phyloP scores from a whole-genome alignment of 2,888 invertebrate species.

The Andrena minutula region DNA sequence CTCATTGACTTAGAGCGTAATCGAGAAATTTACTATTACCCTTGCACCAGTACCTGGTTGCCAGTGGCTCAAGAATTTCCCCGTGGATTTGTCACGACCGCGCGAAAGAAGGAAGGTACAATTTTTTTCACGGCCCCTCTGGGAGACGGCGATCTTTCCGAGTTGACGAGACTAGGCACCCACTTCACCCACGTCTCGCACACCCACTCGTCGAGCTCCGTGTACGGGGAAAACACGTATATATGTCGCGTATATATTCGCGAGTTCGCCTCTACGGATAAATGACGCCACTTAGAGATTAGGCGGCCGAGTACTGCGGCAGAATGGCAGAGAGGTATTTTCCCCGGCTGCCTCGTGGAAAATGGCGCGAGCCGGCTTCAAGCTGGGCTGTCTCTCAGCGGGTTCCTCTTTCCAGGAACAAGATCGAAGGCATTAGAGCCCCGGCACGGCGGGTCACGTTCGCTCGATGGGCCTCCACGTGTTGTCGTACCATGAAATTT shows the following conservation, averaged over 20 bases:
- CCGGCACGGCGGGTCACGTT: constrained; percentile 36
- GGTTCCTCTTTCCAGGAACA: constrained; percentile 34
- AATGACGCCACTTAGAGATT: constrained; percentile 80
- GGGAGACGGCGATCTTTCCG: constrained; percentile 71
- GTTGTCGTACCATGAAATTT: constrained; percentile 22
- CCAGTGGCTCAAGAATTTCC: constrained; percentile 26
- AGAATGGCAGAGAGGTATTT: constrained; percentile 71
- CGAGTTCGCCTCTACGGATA: constrained; percentile 74
- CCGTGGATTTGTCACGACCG: constrained; percentile 43
- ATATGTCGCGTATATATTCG: constrained; percentile 56
- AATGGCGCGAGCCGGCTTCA: constrained; percentile 64
- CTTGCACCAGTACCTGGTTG: constrained; percentile 25
- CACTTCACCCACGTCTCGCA: constrained; percentile 68
- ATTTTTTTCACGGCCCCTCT: constrained; percentile 65
- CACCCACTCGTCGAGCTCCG: constrained; percentile 37
- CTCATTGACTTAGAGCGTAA: constrained; percentile 4
- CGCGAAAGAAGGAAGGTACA: constrained; percentile 51
- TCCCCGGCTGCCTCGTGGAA: constrained; percentile 69
- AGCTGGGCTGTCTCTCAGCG: constrained; percentile 43
- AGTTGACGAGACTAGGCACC: constrained; percentile 70
- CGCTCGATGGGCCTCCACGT: neutral
- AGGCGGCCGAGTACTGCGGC: constrained; percentile 73
- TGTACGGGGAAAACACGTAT: constrained; percentile 18
- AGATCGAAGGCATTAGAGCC: constrained; percentile 28
- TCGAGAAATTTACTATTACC: constrained; percentile 21